Evolutionary conservation across 2,888 invertebrate genomes (phyloP), one percentile per base, ranked within the genome.

Genomic region (Lampropteryx suffumata): DNA sequence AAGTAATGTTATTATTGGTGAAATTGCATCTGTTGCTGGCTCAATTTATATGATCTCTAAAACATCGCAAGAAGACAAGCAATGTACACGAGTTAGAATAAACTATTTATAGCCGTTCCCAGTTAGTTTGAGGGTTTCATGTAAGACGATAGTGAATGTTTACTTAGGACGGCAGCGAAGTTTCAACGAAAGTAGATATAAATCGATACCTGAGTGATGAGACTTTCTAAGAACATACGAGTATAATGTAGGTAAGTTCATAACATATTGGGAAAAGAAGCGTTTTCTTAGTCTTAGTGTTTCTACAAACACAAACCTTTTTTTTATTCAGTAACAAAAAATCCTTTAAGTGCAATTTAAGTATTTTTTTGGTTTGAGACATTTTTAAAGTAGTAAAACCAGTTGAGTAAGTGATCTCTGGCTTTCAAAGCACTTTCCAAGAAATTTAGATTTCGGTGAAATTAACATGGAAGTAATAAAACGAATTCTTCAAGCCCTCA

Each of bases 131-230:
- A 55, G 41, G 43, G 49, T 39, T 41, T 32, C 45, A 36, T 61
- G 62, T 54, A 60, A 61, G 59, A 54, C 59, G 59, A 61, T 55
- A 54, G 56, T 45, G 44, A 57, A 57, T 64, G 67, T 76, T 71
- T 74, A 65, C 65, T 70, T 69, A 70, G 70, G 67, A 65, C 59
- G 61, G 61, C 64, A 64, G 59, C 64, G 62, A 71, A 65, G 55
- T 67, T 66, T 62, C 59, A 47, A 51, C 60, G 52, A 51, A 60
- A 59, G 56, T 62, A 57, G 55, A 64, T 48, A 57, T 45, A 39
- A 50, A 60, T 49, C 50, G 50, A 56, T 59, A 62, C 34, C 30
- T 37, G 44, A 50, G 48, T 55, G 34, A 45, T 40, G 44, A 33
- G 28, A 17, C 45, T 59, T 63, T 59, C 59, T 45, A 14, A 48